Percentiles rank a stretch among this genome's conserved stretches.
These are phyloP conservation scores for Ornithoptera alexandrae DNA, from an alignment of 2,888 invertebrate genomes.

Conservation along the genomic window DNA sequence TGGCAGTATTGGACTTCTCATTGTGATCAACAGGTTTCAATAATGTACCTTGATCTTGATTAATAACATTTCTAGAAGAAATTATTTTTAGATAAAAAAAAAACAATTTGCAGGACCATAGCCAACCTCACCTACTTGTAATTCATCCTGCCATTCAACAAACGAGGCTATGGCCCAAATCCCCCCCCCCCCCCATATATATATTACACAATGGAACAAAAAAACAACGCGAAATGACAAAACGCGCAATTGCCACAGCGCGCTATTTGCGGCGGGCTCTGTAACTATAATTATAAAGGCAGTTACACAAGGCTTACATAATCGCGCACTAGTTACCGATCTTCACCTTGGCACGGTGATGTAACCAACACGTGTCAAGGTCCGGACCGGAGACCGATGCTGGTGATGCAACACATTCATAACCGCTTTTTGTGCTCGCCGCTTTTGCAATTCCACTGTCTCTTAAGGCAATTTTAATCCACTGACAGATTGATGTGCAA, in stretches of 20 bases:
- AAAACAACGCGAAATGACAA: constrained; percentile 27
- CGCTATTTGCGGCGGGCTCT: constrained; percentile 16
- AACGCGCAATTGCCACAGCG: constrained; percentile 22
- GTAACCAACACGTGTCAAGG: constrained; percentile 50
- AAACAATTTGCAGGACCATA: too few species aligned
- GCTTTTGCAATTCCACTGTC: constrained; percentile 25
- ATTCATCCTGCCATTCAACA: too few species aligned
- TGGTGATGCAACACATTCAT: constrained; percentile 25
- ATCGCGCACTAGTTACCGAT: constrained; percentile 40
- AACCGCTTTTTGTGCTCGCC: constrained; percentile 11
- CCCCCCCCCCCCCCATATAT: too few species aligned
- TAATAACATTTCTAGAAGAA: too few species aligned
- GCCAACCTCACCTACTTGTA: too few species aligned
- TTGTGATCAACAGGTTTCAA: too few species aligned
- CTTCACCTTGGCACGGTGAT: constrained; percentile 49
- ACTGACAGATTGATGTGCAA: not conserved
- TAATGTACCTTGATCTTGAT: too few species aligned
- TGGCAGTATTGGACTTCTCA: too few species aligned
- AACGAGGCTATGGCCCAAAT: too few species aligned
- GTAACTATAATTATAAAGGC: constrained; percentile 32
- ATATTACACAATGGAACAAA: constrained; percentile 13
- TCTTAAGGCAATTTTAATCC: constrained; percentile 1
- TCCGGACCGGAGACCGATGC: constrained; percentile 32
- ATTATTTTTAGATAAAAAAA: too few species aligned
- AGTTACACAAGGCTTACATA: constrained; percentile 36